Base-by-base conservation (phyloP, 2,797 vertebrate species). In the Platyrinchus mystaceus region DNA sequence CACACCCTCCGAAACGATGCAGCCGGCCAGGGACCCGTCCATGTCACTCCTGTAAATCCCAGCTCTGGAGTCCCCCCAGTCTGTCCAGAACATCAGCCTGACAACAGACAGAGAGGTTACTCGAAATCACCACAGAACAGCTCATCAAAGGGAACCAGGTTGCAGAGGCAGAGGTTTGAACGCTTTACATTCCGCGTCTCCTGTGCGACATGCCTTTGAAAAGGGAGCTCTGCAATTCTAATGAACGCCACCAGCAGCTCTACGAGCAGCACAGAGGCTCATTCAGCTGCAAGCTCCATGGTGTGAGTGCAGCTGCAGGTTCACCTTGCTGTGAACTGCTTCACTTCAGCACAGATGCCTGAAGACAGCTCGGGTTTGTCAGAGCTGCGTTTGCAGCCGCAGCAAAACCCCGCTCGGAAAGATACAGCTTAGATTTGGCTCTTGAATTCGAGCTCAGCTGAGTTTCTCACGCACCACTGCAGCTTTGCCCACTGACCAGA, bases 31-130 rank as follows among this genome's bases (percentile, higher is more conserved):
- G 1, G 98, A 98, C 14, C 99, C 99, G 0, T 99, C 99, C 99
- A 99, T 99, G 95, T 98, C 98, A 39, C 99, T 98, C 22, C 98
- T 98, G 97, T 99, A 99, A 75, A 99, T 98, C 1, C 99, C 99
- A 0, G 99, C 98, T 2, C 98, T 98, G 43, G 98, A 94, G 94
- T 99, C 99, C 0, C 99, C 99, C 99, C 99, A 99, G 97, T 99
- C 99, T 0, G 99, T 99, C 99, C 99, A 99, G 97, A 99, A 99
- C 99, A 99, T 99, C 95, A 99, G 79, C 76, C 99, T 99, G 96
- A 27, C 22, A 32, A 85, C 30, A 52, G 83, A 30, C 56, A 60
- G 39, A 92, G 52, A n/a, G 64, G 46, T 67, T 36, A 56, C 27
- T 18, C 0, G 0, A 24, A 76, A 63, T 4, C 21, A 7, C 1